Evolutionary conservation across 2,888 invertebrate genomes (phyloP).

Genomic region (Amphimallon solstitiale): DNA sequence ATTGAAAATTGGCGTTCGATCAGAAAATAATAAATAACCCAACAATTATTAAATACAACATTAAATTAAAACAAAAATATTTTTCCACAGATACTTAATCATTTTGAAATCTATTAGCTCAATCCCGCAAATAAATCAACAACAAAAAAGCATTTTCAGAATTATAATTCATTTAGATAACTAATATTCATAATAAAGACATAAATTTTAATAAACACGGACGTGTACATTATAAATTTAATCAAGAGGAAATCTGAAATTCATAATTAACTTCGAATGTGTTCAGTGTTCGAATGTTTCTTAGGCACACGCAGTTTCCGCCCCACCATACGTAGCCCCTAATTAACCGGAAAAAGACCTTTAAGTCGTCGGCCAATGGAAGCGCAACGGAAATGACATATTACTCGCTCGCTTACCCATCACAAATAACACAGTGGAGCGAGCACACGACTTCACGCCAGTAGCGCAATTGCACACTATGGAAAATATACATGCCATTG

Average conservation of each 20-base stretch:
- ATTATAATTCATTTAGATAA: too few species aligned
- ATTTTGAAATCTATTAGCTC: too few species aligned
- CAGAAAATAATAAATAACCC: too few species aligned
- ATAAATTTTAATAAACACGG: neutral
- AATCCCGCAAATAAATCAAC: too few species aligned
- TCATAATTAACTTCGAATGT: conserved; percentile 1
- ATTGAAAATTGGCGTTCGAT: too few species aligned
- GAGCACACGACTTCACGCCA: too few species aligned
- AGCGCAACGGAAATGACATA: conserved; percentile 49
- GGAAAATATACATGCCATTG: too few species aligned
- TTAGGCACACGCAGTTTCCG: conserved; percentile 27
- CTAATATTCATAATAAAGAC: neutral
- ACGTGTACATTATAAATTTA: neutral
- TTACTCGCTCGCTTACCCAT: conserved; percentile 45
- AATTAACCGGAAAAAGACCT: conserved; percentile 49
- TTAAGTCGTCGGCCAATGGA: conserved; percentile 47
- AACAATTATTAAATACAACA: too few species aligned
- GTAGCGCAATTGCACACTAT: too few species aligned
- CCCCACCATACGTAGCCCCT: conserved; percentile 24
- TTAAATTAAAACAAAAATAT: too few species aligned
- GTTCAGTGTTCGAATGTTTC: neutral
- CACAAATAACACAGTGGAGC: neutral
- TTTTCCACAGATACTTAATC: too few species aligned
- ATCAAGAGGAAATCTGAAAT: neutral
- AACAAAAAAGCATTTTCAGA: too few species aligned